These are phyloP conservation scores for Euclidia mi DNA, from an alignment of 2,888 invertebrate genomes.

Conservation along the genomic window DNA sequence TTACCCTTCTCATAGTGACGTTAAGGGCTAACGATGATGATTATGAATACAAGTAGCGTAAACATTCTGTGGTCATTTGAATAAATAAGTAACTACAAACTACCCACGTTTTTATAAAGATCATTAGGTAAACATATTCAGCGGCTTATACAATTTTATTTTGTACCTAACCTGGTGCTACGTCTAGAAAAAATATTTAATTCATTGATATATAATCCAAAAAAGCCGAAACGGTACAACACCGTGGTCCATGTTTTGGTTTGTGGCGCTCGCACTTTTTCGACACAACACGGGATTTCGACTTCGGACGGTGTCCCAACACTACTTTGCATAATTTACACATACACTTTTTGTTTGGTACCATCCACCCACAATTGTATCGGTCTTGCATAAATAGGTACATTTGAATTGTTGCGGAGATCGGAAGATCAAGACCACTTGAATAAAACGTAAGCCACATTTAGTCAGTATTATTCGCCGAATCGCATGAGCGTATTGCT, in stretches of 20 bases:
- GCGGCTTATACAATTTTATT: too few species aligned
- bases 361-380: conserved; percentile 35
- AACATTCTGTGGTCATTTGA: too few species aligned
- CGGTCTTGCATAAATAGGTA: conserved; percentile 41
- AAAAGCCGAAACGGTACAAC: conserved; percentile 34
- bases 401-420: conserved; percentile 30
- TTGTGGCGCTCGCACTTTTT: conserved; percentile 41
- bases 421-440: conserved; percentile 11
- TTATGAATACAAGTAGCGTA: too few species aligned
- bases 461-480: neutral
- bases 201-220: too few species aligned
- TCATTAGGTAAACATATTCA: too few species aligned
- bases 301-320: conserved; percentile 33
- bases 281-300: conserved; percentile 28
- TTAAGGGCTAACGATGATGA: too few species aligned
- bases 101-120: too few species aligned
- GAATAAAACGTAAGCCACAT: conserved; percentile 2
- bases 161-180: too few species aligned
- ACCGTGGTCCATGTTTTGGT: conserved; percentile 23
- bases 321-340: conserved; percentile 51
- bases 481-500: neutral
- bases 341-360: conserved; percentile 48
- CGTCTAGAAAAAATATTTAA: too few species aligned
- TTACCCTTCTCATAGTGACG: too few species aligned
- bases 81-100: too few species aligned